Conservation (phyloP, 2,113 vertebrate species). For the Gallinago jamesoni region DNA sequence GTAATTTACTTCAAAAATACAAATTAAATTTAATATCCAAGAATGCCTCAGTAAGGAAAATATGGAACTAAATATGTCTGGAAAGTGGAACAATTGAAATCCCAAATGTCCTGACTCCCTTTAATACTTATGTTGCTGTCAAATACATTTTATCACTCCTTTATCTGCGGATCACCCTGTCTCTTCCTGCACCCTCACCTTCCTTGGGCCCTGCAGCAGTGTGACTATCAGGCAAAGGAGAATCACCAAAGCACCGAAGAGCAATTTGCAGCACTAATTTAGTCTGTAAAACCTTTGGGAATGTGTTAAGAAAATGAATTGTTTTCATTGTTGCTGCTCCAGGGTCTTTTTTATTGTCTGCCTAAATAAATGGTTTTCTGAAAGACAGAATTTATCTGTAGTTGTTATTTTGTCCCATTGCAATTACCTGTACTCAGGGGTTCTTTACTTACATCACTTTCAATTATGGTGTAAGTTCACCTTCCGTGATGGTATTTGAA, state of each 20-base stretch:
- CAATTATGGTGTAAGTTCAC: background rate
- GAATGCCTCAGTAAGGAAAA: background rate
- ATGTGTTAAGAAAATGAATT: background rate
- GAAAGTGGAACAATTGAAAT: background rate
- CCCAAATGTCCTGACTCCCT: background rate
- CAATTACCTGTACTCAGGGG: background rate
- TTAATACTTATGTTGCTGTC: background rate
- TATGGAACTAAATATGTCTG: background rate
- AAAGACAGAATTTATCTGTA: background rate
- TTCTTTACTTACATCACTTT: background rate
- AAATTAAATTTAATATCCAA: background rate
- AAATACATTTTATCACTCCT: background rate
- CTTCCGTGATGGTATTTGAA: slow-evolving; percentile 33
- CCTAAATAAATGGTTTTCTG: background rate
- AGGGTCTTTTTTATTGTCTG: background rate
- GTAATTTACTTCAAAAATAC: background rate
- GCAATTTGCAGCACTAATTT: background rate
- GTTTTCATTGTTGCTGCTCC: background rate
- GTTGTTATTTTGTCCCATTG: background rate
- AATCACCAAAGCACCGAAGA: background rate
- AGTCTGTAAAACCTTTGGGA: background rate
- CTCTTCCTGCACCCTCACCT: background rate
- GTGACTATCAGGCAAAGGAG: background rate
- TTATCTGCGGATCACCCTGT: background rate
- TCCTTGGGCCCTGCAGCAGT: background rate